Percentiles rank a stretch among this genome's conserved stretches.
phyloP scores from a whole-genome alignment of 2,113 vertebrate species.

The Megalops atlanticus region DNA sequence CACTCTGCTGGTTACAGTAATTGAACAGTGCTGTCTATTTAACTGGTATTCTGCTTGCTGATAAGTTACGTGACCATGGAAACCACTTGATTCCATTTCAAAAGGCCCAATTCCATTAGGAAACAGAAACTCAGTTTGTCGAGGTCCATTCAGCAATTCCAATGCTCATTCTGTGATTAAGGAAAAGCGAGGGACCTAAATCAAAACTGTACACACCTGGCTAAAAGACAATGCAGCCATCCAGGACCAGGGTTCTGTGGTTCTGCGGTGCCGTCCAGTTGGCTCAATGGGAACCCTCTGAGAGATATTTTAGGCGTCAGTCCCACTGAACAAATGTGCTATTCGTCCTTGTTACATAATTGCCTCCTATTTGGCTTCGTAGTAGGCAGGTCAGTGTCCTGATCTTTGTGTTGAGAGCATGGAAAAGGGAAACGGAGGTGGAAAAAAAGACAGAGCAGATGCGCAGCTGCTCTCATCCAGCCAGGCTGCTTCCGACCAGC shows the following conservation, averaged over 20 bases:
- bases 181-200: too few species aligned
- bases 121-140: too few species aligned
- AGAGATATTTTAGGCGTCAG: neutral
- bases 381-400: neutral
- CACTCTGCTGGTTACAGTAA: too few species aligned
- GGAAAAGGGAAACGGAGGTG: neutral
- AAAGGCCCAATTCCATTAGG: too few species aligned
- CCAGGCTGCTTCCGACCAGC: neutral
- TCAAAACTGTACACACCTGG: neutral
- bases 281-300: neutral
- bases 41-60: too few species aligned
- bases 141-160: too few species aligned
- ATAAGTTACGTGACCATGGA: too few species aligned
- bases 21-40: too few species aligned
- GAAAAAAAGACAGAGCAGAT: neutral
- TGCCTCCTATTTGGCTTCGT: neutral
- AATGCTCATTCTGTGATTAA: too few species aligned
- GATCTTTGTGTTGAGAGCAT: neutral
- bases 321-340: neutral
- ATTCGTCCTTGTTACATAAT: too few species aligned
- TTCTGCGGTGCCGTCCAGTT: neutral
- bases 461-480: neutral
- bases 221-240: neutral
- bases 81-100: too few species aligned
- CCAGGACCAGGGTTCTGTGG: neutral